phyloP scores from a whole-genome alignment of 2,797 vertebrate genomes.

The Hoplostethus atlanticus region DNA sequence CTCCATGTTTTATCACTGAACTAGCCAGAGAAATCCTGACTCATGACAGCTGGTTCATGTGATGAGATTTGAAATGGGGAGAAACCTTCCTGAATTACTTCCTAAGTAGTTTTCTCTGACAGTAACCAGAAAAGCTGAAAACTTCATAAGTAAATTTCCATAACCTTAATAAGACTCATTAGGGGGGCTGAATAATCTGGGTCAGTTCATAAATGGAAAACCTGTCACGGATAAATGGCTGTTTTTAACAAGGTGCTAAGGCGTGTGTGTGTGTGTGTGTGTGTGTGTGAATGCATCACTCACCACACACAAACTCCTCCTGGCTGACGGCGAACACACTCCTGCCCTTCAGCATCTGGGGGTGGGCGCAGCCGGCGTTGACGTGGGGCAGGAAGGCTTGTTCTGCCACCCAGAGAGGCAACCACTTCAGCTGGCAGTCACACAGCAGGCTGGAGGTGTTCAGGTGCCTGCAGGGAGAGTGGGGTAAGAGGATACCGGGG shows the following conservation, averaged over 20 bases:
- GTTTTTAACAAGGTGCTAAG: slow-evolving; percentile 40
- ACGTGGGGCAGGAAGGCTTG: slow-evolving; percentile 90
- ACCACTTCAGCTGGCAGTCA: slow-evolving; percentile 98
- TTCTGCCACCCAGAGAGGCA: slow-evolving; percentile 94
- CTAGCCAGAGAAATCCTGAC: too few relatives aligned
- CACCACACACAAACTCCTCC: slow-evolving; percentile 96
- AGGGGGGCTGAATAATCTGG: slow-evolving; percentile 53
- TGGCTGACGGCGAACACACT: slow-evolving; percentile 91
- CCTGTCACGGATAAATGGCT: slow-evolving; percentile 30
- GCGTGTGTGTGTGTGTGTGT: slow-evolving; percentile 32
- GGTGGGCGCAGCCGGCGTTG: slow-evolving; percentile 96
- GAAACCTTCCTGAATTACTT: slow-evolving; percentile 21
- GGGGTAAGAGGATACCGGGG: too few relatives aligned
- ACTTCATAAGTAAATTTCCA: slow-evolving; percentile 53
- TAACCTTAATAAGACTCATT: slow-evolving; percentile 40
- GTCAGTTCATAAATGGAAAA: slow-evolving; percentile 71
- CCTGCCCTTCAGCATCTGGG: slow-evolving; percentile 92
- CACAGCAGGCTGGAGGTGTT: slow-evolving; percentile 98
- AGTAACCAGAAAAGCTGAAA: slow-evolving; percentile 22
- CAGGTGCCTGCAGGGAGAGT: slow-evolving; percentile 84
- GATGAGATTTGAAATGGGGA: neutral
- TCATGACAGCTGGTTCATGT: neutral
- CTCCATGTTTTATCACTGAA: too few relatives aligned
- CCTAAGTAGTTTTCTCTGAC: neutral
- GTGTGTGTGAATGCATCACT: slow-evolving; percentile 76